These are phyloP conservation scores for Zele albiditarsus DNA, from an alignment of 2,888 invertebrate genomes.

Conservation along the genomic window DNA sequence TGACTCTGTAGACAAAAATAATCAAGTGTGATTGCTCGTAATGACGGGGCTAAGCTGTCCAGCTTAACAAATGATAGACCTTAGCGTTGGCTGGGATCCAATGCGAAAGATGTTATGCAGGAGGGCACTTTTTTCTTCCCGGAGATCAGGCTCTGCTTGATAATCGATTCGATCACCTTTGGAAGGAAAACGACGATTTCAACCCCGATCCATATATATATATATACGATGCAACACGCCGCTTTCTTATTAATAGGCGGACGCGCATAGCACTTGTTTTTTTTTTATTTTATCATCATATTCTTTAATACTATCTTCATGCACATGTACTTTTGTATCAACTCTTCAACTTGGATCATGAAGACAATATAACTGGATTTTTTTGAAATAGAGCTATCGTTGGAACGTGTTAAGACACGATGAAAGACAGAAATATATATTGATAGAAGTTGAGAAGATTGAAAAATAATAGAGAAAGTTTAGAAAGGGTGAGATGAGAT, in stretches of 20 bases:
- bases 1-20: slow-evolving; percentile 70
- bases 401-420: too few species aligned
- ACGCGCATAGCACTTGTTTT: slow-evolving; percentile 50
- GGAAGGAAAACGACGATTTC: slow-evolving; percentile 58
- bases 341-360: neutral
- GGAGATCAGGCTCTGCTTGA: slow-evolving; percentile 42
- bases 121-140: slow-evolving; percentile 22
- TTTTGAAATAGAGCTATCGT: neutral
- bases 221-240: slow-evolving; percentile 50
- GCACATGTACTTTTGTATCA: neutral
- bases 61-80: slow-evolving; percentile 71
- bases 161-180: slow-evolving; percentile 66
- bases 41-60: slow-evolving; percentile 71
- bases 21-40: slow-evolving; percentile 72
- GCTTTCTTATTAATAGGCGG: slow-evolving; percentile 68
- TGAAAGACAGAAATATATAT: neutral
- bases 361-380: neutral
- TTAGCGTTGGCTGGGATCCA: slow-evolving; percentile 50
- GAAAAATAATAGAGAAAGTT: neutral
- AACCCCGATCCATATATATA: too few species aligned
- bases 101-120: slow-evolving; percentile 35
- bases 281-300: slow-evolving; percentile 14
- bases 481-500: slow-evolving; percentile 31
- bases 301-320: neutral
- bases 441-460: neutral